These are phyloP conservation scores for Pitta sordida DNA, from an alignment of 2,113 vertebrate species.

Conservation along the genomic window DNA sequence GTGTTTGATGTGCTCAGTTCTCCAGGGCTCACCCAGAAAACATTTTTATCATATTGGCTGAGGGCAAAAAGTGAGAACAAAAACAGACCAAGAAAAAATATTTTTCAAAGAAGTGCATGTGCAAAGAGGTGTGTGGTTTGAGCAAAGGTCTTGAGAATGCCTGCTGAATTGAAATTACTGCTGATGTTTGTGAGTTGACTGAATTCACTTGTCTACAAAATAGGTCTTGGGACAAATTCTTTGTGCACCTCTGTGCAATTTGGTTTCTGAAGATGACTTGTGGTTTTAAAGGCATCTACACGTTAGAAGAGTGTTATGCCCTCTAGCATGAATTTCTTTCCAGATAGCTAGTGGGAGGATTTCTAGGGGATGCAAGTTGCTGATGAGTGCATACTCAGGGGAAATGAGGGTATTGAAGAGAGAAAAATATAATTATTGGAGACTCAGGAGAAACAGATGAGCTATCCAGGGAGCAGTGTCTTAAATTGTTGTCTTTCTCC, in stretches of 20 bases:
- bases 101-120: conserved; percentile 16
- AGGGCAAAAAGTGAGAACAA: conserved; percentile 37
- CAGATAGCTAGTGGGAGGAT: conserved; percentile 17
- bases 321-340: conserved; percentile 1
- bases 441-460: background rate
- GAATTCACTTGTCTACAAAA: background rate
- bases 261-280: background rate
- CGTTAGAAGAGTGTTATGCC: conserved; percentile 5
- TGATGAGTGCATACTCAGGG: background rate
- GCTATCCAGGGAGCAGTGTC: background rate
- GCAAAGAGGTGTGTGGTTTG: conserved; percentile 24
- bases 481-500: background rate
- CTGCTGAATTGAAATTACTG: conserved; percentile 31
- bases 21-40: conserved; percentile 39
- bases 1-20: conserved; percentile 45
- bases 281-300: conserved; percentile 38
- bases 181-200: conserved; percentile 25
- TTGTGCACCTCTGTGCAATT: background rate
- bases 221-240: background rate
- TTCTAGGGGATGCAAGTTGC: conserved; percentile 24
- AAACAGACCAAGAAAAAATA: conserved; percentile 31
- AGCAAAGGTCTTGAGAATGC: background rate
- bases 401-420: conserved; percentile 12
- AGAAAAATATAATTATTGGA: background rate
- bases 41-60: conserved; percentile 49